Evolutionary conservation across 2,113 vertebrate species (phyloP).

Genomic region (Triplophysa rosa): DNA sequence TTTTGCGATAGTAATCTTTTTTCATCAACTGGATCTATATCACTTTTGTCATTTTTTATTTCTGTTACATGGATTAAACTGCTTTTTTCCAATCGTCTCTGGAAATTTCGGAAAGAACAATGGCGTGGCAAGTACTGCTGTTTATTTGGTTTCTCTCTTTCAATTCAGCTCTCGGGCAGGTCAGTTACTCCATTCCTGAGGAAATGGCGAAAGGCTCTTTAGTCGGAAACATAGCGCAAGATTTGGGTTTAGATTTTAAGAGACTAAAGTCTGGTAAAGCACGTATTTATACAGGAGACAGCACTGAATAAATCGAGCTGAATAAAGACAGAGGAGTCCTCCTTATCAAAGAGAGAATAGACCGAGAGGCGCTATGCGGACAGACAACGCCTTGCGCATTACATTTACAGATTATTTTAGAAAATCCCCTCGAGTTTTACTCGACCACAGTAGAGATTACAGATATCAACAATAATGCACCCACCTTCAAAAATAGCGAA

Average conservation of each 20-base stretch:
- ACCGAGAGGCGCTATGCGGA: conserved; percentile 47
- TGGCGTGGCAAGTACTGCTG: conserved; percentile 49
- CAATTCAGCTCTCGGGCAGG: conserved; percentile 32
- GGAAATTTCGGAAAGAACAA: conserved; percentile 39
- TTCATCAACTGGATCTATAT: not conserved
- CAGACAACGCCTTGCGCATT: conserved; percentile 47
- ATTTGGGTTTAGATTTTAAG: conserved; percentile 54
- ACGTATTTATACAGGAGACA: conserved; percentile 50
- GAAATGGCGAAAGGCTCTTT: conserved; percentile 53
- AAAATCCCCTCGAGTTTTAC: conserved; percentile 48
- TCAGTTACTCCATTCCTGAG: conserved; percentile 53
- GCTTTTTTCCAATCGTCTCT: too few species aligned
- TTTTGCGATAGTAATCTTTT: too few species aligned
- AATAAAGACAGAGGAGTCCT: conserved; percentile 49
- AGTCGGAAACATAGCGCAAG: conserved; percentile 54
- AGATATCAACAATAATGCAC: conserved; percentile 52
- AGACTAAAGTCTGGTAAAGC: conserved; percentile 50
- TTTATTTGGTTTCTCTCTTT: conserved; percentile 38
- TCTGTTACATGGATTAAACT: not conserved
- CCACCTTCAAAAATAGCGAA: conserved; percentile 27
- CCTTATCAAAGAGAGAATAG: conserved; percentile 51
- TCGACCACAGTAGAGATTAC: conserved; percentile 31
- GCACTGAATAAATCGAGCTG: conserved; percentile 50
- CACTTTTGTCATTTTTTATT: not conserved
- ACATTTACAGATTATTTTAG: conserved; percentile 49